Evolutionary conservation across 2,113 vertebrate species (phyloP).

Genomic region (Periophthalmodon schlosseri): DNA sequence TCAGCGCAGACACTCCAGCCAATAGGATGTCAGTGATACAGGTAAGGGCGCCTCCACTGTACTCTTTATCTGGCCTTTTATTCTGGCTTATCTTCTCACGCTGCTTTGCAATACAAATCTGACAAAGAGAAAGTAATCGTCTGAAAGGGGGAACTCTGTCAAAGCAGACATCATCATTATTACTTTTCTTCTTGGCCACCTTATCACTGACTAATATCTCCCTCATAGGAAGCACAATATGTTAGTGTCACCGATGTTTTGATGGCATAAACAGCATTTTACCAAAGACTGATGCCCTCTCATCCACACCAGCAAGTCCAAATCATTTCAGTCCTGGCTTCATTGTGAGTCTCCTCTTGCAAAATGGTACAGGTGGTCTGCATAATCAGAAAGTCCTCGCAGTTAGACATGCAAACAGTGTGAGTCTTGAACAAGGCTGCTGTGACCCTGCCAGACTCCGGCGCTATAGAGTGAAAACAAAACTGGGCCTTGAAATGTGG

Average conservation of each 20-base stretch:
- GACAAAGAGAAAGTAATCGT: slow-evolving; percentile 65
- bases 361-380: slow-evolving; percentile 69
- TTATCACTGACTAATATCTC: slow-evolving; percentile 35
- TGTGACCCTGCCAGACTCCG: slow-evolving; percentile 69
- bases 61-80: slow-evolving; percentile 65
- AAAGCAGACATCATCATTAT: slow-evolving; percentile 51
- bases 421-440: slow-evolving; percentile 73
- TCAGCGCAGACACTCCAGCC: slow-evolving; percentile 88
- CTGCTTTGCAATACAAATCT: slow-evolving; percentile 63
- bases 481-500: slow-evolving; percentile 70
- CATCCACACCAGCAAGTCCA: slow-evolving; percentile 19
- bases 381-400: slow-evolving; percentile 64
- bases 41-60: slow-evolving; percentile 78
- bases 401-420: slow-evolving; percentile 70
- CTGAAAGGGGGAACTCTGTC: slow-evolving; percentile 48
- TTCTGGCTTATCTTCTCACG: slow-evolving; percentile 58
- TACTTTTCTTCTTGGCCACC: slow-evolving; percentile 24
- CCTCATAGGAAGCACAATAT: slow-evolving; percentile 37
- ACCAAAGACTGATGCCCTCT: slow-evolving; percentile 17
- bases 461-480: slow-evolving; percentile 70
- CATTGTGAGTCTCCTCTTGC: slow-evolving; percentile 34
- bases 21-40: slow-evolving; percentile 99
- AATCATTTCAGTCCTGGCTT: slow-evolving; percentile 42
- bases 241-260: slow-evolving; percentile 16
- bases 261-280: slow-evolving; percentile 36